Evolutionary conservation across 2,888 invertebrate genomes (phyloP), one percentile per base, ranked within the genome.

Genomic region (Fissipunctia ypsillon): DNA sequence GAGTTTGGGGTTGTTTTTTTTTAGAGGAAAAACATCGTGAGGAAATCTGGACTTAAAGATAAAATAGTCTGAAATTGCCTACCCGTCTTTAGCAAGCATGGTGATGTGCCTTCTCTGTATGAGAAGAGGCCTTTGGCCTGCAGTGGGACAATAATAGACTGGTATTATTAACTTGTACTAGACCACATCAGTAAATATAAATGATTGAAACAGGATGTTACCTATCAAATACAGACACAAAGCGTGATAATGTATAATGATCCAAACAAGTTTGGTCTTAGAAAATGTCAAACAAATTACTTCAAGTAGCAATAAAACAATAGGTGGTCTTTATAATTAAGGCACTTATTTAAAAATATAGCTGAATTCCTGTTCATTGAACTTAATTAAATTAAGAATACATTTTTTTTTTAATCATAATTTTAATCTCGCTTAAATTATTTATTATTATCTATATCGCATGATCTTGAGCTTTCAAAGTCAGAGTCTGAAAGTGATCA

Each of bases 251-350:
- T 38, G 38, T 38, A 38, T 38, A 69, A 61, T 72, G n/a, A 67
- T 25, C 16, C 28, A 66, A 76, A 80, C 80, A 66, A 68, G 75
- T 80, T 80, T 76, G 50, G 38, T 66, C 38, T 50, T 35, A n/a
- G 38, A 66, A 66, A 72, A 76, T 69, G 81, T 80, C 76, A 76
- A 72, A 80, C 69, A 76, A 76, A 72, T 80, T 76, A 80, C 76
- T 57, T 74, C 16, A 56, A 78, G 56, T 61, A 76, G 69, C 71
- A 41, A 73, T 79, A 69, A 82, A 82, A 82, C 82, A 76, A 69
- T 82, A 79, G 54, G 82, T 22, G 82, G 82, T 70, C 73, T 68
- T 45, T 68, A 60, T 73, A 78, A 74, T 57, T 43, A 64, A 61
- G 16, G 43, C 38, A 63, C n/a, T 65, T 64, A 54, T 35, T 57